phyloP scores from a whole-genome alignment of 2,113 vertebrate species.

The Rhea pennata region DNA sequence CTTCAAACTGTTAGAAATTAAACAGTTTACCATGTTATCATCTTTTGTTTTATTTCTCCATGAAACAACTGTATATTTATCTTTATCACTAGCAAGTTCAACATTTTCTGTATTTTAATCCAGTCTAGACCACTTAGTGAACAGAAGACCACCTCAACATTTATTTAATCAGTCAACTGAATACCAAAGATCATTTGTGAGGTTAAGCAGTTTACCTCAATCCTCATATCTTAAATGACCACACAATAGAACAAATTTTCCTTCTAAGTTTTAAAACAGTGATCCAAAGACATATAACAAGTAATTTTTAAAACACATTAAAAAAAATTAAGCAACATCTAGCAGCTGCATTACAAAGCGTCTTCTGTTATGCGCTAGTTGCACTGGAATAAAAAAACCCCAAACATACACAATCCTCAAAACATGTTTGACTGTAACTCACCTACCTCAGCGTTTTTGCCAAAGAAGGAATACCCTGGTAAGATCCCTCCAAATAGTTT shows the following conservation, averaged over 20 bases:
- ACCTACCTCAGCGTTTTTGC: neutral
- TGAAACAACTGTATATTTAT: neutral
- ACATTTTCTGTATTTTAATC: neutral
- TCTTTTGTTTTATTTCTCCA: neutral
- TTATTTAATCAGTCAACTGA: neutral
- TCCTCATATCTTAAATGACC: neutral
- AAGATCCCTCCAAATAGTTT: neutral
- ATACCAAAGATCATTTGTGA: neutral
- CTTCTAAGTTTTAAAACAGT: neutral
- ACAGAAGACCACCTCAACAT: neutral
- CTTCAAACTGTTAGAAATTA: conserved; percentile 79
- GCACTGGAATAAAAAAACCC: neutral
- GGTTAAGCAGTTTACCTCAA: neutral
- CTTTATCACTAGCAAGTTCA: neutral
- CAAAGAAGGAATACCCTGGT: neutral
- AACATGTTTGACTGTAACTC: neutral
- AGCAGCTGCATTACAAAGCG: neutral
- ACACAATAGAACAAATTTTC: neutral
- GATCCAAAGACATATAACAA: neutral
- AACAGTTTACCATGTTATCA: neutral
- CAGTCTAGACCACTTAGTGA: rapidly evolving
- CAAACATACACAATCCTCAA: neutral
- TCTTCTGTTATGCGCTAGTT: neutral
- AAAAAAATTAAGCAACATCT: neutral
- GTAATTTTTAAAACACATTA: neutral